phyloP scores from a whole-genome alignment of 2,797 vertebrate genomes.

The Limosa lapponica region DNA sequence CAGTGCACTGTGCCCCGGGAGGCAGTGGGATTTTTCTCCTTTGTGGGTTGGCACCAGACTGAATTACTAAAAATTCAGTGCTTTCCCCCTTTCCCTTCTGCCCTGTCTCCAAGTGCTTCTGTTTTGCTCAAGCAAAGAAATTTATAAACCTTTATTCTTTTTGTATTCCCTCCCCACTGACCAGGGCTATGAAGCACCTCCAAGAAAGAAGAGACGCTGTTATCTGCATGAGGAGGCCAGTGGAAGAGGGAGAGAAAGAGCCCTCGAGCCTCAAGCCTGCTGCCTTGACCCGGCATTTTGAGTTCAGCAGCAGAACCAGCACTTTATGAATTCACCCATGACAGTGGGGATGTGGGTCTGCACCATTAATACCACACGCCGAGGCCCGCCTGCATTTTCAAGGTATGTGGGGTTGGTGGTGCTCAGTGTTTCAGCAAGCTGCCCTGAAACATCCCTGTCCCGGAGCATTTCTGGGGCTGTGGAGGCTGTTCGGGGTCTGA shows the following conservation, averaged over 20 bases:
- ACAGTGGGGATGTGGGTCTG: fast-evolving
- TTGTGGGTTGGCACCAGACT: neutral
- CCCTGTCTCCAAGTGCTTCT: neutral
- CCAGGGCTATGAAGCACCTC: neutral
- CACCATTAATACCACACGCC: fast-evolving
- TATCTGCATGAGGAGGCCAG: fast-evolving
- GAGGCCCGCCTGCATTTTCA: neutral
- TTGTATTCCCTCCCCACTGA: neutral
- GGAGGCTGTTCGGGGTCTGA: neutral
- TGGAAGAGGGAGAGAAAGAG: neutral
- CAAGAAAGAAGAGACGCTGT: neutral
- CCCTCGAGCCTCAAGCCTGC: fast-evolving
- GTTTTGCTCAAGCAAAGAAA: neutral
- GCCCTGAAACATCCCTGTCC: neutral
- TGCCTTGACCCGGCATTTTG: neutral
- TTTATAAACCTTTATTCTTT: neutral
- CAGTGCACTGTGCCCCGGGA: neutral
- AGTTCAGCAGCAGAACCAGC: neutral
- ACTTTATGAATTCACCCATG: fast-evolving
- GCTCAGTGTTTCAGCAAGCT: neutral
- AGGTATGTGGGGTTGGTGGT: neutral
- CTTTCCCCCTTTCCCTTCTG: neutral
- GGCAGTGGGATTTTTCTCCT: neutral
- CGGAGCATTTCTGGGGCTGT: neutral
- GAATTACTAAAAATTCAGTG: neutral